Conservation (phyloP, 2,888 invertebrate genomes). For the Drosophila meridionalis region DNA sequence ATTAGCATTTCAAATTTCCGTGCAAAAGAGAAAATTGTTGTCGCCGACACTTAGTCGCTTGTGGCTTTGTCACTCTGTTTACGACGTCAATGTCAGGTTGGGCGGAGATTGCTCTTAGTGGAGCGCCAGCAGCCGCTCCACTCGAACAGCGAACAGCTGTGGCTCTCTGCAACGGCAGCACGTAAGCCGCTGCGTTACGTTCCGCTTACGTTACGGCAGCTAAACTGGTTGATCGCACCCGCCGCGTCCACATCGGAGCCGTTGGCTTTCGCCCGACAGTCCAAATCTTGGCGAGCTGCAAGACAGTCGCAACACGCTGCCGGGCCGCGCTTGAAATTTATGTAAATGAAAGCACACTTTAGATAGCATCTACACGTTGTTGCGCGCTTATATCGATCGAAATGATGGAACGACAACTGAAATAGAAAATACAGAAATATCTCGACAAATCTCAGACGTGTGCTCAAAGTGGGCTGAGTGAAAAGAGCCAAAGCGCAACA, state of each 20-base stretch:
- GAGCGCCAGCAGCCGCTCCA: slow-evolving; percentile 12
- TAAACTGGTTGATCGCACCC: slow-evolving; percentile 79
- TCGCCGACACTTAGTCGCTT: slow-evolving; percentile 20
- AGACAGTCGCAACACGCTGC: slow-evolving; percentile 61
- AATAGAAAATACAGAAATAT: slow-evolving; percentile 4
- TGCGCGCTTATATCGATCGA: slow-evolving; percentile 33
- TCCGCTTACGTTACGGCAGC: slow-evolving; percentile 39
- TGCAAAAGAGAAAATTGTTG: slow-evolving; percentile 52
- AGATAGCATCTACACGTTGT: slow-evolving; percentile 9
- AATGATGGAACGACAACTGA: slow-evolving; percentile 43
- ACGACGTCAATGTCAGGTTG: slow-evolving; percentile 50
- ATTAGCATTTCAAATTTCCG: slow-evolving; percentile 51
- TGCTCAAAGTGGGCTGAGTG: slow-evolving; percentile 46
- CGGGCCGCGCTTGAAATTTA: slow-evolving; percentile 22
- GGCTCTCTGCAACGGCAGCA: slow-evolving; percentile 28
- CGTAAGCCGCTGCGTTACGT: slow-evolving; percentile 29
- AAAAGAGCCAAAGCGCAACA: slow-evolving; percentile 17
- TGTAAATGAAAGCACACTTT: slow-evolving; percentile 45
- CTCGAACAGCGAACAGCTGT: slow-evolving; percentile 27
- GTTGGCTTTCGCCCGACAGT: slow-evolving; percentile 77
- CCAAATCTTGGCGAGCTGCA: slow-evolving; percentile 64
- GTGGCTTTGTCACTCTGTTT: slow-evolving; percentile 43
- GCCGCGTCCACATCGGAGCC: slow-evolving; percentile 43
- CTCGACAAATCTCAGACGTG: slow-evolving; percentile 36
- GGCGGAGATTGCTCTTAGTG: slow-evolving; percentile 38